phyloP scores from a whole-genome alignment of 2,797 vertebrate species.

The Hoplostethus atlanticus region DNA sequence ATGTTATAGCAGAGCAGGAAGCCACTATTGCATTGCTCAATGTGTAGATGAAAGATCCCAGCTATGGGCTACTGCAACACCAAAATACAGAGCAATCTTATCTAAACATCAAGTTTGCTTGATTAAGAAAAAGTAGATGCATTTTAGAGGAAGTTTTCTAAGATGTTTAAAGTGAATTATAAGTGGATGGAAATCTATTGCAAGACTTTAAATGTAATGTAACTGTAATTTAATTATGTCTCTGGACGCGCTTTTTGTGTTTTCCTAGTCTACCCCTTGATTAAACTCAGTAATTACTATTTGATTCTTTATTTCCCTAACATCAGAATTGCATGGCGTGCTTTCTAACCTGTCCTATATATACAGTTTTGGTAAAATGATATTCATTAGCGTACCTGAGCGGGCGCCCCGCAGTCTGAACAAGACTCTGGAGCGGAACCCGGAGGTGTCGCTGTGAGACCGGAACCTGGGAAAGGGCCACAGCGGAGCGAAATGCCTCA shows the following conservation, averaged over 20 bases:
- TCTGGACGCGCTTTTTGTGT: background rate
- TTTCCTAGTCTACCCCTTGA: background rate
- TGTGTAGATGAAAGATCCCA: background rate
- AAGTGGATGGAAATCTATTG: no score
- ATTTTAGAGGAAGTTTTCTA: no score
- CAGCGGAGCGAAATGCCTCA: slow-evolving; percentile 59
- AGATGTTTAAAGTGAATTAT: no score
- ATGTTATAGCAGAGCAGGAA: no score
- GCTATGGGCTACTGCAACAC: background rate
- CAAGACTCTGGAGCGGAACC: slow-evolving; percentile 79
- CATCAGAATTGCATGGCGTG: background rate
- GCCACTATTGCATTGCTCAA: no score
- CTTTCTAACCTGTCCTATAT: background rate
- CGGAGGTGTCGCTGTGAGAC: slow-evolving; percentile 81
- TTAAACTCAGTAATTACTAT: background rate
- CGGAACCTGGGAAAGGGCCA: slow-evolving; percentile 72
- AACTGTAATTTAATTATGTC: no score
- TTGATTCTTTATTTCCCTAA: background rate
- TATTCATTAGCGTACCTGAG: slow-evolving; percentile 76
- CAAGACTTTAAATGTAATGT: no score
- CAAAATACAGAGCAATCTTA: background rate
- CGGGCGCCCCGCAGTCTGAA: slow-evolving; percentile 74
- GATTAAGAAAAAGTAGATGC: background rate
- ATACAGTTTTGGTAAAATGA: background rate
- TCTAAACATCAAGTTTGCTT: background rate